Base-by-base conservation (phyloP, 2,888 invertebrate genomes). In the Eledona agricola region DNA sequence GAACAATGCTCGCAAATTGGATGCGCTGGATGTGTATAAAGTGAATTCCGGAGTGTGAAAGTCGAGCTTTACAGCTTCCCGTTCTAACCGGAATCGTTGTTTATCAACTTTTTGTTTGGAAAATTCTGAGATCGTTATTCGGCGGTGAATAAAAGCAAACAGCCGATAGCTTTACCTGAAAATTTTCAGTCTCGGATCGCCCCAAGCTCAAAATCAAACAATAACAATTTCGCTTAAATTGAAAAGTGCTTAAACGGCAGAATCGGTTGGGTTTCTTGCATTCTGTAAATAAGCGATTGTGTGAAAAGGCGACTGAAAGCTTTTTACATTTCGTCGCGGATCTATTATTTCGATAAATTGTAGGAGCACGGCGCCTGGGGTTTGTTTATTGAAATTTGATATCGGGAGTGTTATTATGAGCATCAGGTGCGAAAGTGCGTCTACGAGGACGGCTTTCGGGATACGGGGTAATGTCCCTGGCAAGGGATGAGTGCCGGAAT, bases 381-480 rank as follows among this genome's bases (percentile, higher is more conserved):
- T n/a, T n/a, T 50, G 40, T 50, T 40, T 40, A 50, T 40, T 50
- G 40, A 42, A 50, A 50, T 40, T 26, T 42, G 32, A 40, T 50
- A 50, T 50, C 40, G 32, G 31, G 26, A 32, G 31, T 20, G 9
- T 34, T 34, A 34, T 23, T 23, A 20, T 16, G 16, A 28, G 20
- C 10, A 45, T 34, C 51, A 51, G 45, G 45, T 51, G 45, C 19
- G 10, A 35, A 37, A 45, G 38, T 45, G 37, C n/a, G 29, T 43
- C 19, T n/a, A 7, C 7, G 43, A 51, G 22, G 38, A 19, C 29
- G n/a, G 12, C 20, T 13, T 22, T 7, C 7, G 17, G 19, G 1
- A 20, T 20, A 17, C 15, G 9, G 23, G 26, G 22, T 35, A 23
- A 23, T 12, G 15, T 22, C 43, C 31, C 12, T 43, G 19, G 20